phyloP scores from a whole-genome alignment of 2,113 vertebrate genomes.

The Smithornis capensis region DNA sequence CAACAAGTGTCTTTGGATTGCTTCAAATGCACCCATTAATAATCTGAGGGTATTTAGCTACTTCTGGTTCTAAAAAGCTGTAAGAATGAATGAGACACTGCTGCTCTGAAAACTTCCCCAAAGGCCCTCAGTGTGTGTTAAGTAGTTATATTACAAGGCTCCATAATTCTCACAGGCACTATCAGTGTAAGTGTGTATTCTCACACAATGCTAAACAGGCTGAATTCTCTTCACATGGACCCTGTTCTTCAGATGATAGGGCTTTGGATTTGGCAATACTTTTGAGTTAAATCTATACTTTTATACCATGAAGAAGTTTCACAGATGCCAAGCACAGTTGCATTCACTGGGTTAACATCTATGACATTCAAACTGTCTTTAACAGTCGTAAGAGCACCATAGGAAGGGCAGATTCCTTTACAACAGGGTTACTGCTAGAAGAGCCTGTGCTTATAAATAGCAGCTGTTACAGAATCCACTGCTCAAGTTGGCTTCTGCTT shows the following conservation, averaged over 20 bases:
- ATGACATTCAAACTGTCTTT: slow-evolving; percentile 52
- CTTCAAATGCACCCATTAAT: not conserved
- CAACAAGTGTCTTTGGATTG: not conserved
- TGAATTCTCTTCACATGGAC: not conserved
- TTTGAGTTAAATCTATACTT: slow-evolving; percentile 25
- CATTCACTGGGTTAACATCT: slow-evolving; percentile 22
- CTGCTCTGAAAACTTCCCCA: not conserved
- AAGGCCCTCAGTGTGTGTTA: not conserved
- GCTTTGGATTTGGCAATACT: slow-evolving; percentile 13
- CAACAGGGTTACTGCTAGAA: slow-evolving; percentile 27
- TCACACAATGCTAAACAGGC: not conserved
- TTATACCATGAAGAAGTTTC: no score
- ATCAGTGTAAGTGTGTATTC: not conserved
- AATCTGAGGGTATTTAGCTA: not conserved
- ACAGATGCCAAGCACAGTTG: not conserved
- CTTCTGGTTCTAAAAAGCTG: not conserved
- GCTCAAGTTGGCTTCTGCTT: slow-evolving; percentile 30
- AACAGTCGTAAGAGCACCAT: slow-evolving; percentile 56
- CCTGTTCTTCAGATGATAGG: not conserved
- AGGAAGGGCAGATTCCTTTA: slow-evolving; percentile 14
- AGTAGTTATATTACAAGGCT: not conserved
- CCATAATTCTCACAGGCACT: not conserved
- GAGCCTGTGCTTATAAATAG: slow-evolving; percentile 46
- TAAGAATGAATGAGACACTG: not conserved
- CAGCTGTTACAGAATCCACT: slow-evolving; percentile 22